A percentile compares a stretch with the other conserved stretches of the same genome.
Conservation (phyloP, 2,113 vertebrate genomes). For the Atrichornis clamosus region DNA sequence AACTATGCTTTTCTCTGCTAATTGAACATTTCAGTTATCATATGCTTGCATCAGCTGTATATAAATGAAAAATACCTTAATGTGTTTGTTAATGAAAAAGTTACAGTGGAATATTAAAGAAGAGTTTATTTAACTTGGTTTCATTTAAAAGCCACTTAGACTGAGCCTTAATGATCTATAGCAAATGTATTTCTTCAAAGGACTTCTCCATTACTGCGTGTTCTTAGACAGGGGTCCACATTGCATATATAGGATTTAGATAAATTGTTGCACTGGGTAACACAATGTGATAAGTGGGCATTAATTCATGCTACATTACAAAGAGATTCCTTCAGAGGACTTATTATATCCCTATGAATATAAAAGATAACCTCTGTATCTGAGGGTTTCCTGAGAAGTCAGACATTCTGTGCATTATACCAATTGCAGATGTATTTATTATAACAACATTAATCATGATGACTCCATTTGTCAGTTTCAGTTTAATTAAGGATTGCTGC, state of each 20-base stretch:
- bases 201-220: background rate
- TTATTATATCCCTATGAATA: slow-evolving; percentile 22
- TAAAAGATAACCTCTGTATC: background rate
- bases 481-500: slow-evolving; percentile 43
- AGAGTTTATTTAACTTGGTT: slow-evolving; percentile 64
- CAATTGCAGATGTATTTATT: slow-evolving; percentile 31
- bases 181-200: slow-evolving; percentile 25
- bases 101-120: slow-evolving; percentile 34
- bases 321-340: slow-evolving; percentile 17
- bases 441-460: slow-evolving; percentile 40
- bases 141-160: slow-evolving; percentile 58
- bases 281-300: slow-evolving; percentile 6
- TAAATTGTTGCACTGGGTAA: slow-evolving; percentile 7
- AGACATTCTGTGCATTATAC: slow-evolving; percentile 1
- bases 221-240: slow-evolving; percentile 7
- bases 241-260: slow-evolving; percentile 12
- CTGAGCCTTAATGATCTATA: slow-evolving; percentile 42
- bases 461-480: slow-evolving; percentile 46
- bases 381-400: background rate
- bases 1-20: background rate
- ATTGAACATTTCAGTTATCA: background rate
- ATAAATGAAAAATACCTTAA: slow-evolving; percentile 47
- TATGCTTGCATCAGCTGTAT: slow-evolving; percentile 36
- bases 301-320: slow-evolving; percentile 36
- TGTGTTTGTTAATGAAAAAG: slow-evolving; percentile 62